Evolutionary conservation across 2,797 vertebrate genomes (phyloP), one percentile per base, ranked within the genome.

Genomic region (Oryzias sinensis): DNA sequence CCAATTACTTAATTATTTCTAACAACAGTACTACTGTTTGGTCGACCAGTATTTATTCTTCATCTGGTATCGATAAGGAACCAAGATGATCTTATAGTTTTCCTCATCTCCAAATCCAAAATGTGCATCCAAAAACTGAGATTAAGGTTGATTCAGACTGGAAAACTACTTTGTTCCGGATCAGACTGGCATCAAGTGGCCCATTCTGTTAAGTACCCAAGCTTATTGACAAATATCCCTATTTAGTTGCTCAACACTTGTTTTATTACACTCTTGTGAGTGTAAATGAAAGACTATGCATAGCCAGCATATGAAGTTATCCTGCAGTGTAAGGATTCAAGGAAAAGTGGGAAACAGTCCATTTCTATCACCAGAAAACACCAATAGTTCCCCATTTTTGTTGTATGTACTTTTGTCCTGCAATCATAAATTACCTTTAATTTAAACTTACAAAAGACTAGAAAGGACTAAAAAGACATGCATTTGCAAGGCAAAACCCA

Each of bases 311-410:
- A 76, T 65, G 77, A 44, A 72, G 64, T 60, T 60, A 73, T 81
- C 70, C 90, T 83, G 89, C 88, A 89, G 76, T 89, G 89, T 89
- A 79, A 89, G 59, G 14, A 77, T 46, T 67, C 58, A 65, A 62
- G 62, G 74, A 83, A 60, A 74, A 59, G 49, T 68, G 69, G 83
- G 74, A 0, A 0, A 1, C 11, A 43, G 56, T 55, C 65, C 65
- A 62, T 47, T 58, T 58, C 59, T 11, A 33, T 33, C 33, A 33
- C 33, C 33, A 33, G 33, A 33, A 33, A 33, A 11, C 33, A 33
- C 33, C 33, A 33, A 11, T 33, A 33, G 9, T 33, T 33, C 33
- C 11, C 33, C 9, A 33, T 33, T 33, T 33, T 33, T 33, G 33
- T 33, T 33, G 33, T 11, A 33, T 11, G 33, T 9, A 11, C 9